These are phyloP conservation scores for Candoia aspera DNA, from an alignment of 2,113 vertebrate species.

Conservation along the genomic window DNA sequence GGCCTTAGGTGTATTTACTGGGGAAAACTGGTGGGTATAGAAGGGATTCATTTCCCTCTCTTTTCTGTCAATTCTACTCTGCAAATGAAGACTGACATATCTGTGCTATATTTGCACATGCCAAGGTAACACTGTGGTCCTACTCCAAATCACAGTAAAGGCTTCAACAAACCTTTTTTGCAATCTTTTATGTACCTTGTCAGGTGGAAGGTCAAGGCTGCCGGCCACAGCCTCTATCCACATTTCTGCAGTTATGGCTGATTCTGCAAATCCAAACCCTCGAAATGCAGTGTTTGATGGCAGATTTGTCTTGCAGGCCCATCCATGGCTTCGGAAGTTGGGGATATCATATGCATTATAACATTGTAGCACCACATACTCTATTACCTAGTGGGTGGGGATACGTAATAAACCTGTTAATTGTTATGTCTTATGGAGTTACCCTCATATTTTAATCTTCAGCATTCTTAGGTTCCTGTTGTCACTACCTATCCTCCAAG, in stretches of 20 bases:
- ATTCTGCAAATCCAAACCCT: constrained; percentile 84
- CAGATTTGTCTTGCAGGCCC: constrained; percentile 83
- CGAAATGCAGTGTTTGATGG: constrained; percentile 86
- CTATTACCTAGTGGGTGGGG: constrained; percentile 56
- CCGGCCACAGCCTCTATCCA: constrained; percentile 80
- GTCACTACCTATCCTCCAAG: not conserved
- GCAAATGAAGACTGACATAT: not conserved
- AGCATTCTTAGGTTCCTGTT: not conserved
- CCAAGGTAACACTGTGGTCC: not conserved
- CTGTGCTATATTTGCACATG: not conserved
- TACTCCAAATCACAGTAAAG: not conserved
- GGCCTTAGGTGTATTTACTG: not conserved
- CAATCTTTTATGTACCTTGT: constrained; percentile 32
- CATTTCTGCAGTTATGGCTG: constrained; percentile 73
- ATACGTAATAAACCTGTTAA: constrained; percentile 7
- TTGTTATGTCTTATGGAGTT: not conserved
- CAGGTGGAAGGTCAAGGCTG: constrained; percentile 66
- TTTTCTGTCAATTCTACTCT: not conserved
- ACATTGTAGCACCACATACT: constrained; percentile 74
- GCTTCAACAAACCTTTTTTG: not conserved
- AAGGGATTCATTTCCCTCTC: not conserved
- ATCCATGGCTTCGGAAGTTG: constrained; percentile 72
- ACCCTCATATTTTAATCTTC: not conserved
- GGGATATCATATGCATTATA: constrained; percentile 82
- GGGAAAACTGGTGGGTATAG: not conserved